Conservation (phyloP, 2,797 vertebrate genomes). For the Rhynchotus rufescens region DNA sequence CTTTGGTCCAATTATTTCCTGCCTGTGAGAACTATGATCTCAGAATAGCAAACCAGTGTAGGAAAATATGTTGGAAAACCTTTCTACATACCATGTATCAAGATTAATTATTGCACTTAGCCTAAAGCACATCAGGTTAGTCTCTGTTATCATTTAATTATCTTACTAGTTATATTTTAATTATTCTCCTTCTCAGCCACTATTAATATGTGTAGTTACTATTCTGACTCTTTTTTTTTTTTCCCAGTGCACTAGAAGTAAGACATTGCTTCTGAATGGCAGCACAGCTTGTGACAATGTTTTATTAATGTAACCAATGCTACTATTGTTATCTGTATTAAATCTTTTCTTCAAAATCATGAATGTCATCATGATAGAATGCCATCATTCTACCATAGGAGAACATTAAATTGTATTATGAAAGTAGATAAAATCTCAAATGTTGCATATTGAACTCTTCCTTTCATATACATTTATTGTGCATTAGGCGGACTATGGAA, state of each 20-base stretch:
- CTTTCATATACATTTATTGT: background rate
- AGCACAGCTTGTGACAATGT: background rate
- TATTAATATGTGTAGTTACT: background rate
- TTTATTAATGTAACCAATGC: background rate
- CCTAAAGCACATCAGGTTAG: conserved; percentile 56
- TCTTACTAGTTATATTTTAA: conserved; percentile 70
- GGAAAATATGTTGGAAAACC: background rate
- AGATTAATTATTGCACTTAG: conserved; percentile 64
- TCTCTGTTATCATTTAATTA: conserved; percentile 73
- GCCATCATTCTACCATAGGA: background rate
- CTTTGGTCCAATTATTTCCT: conserved; percentile 25
- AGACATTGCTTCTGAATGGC: background rate
- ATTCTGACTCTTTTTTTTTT: background rate
- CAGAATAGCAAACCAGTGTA: background rate
- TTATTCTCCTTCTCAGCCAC: conserved; percentile 37
- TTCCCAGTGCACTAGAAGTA: background rate
- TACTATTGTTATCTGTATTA: background rate
- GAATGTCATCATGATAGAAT: background rate
- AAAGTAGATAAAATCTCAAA: background rate
- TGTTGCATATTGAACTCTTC: background rate
- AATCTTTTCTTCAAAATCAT: background rate
- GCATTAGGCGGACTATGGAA: background rate
- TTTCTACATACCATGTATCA: conserved; percentile 33
- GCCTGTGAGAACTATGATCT: background rate
- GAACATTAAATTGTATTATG: background rate